Conservation (phyloP, 2,888 invertebrate genomes). For the Netelia virgata region DNA sequence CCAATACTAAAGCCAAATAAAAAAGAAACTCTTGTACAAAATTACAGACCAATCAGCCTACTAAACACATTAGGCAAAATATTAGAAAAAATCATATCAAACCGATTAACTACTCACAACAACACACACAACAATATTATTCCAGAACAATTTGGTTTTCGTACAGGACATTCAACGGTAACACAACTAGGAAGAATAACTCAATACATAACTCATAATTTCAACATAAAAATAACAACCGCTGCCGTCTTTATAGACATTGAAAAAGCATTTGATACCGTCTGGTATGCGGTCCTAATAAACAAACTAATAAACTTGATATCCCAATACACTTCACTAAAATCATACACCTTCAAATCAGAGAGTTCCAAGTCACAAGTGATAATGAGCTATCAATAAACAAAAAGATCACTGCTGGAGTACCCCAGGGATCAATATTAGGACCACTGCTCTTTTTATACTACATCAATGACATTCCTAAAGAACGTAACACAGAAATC, state of each 20-base stretch:
- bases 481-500: background rate
- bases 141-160: constrained; percentile 73
- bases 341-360: constrained; percentile 57
- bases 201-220: constrained; percentile 62
- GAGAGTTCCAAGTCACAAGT: constrained; percentile 53
- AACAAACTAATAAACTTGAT: constrained; percentile 38
- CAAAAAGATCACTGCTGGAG: constrained; percentile 62
- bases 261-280: constrained; percentile 21
- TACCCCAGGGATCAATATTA: constrained; percentile 68
- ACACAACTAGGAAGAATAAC: constrained; percentile 70
- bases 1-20: constrained; percentile 71
- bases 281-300: constrained; percentile 30
- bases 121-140: constrained; percentile 49
- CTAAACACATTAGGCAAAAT: constrained; percentile 68
- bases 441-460: constrained; percentile 62
- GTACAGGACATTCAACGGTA: constrained; percentile 68
- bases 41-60: constrained; percentile 27
- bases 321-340: too few species aligned
- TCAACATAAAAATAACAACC: constrained; percentile 69
- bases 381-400: constrained; percentile 32
- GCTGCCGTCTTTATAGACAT: constrained; percentile 29
- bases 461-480: constrained; percentile 67
- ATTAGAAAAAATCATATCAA: constrained; percentile 68
- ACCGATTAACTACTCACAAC: constrained; percentile 58
- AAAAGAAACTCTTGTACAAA: constrained; percentile 13